Conservation (phyloP, 2,888 invertebrate species). For the Cephus spinipes region DNA sequence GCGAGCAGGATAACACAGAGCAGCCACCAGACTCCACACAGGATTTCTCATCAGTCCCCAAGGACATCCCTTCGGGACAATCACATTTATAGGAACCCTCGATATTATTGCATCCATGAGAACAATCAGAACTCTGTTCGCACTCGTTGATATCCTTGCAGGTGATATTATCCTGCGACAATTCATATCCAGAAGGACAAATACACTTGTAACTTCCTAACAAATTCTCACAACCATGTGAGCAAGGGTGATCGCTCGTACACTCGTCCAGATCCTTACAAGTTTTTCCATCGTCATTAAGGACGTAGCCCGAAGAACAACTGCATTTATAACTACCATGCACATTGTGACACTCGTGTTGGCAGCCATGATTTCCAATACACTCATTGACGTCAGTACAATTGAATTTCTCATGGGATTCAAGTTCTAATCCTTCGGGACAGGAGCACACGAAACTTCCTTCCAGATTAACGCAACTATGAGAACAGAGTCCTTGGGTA, state of each 20-base stretch:
- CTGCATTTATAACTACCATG: conserved; percentile 70
- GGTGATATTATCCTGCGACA: conserved; percentile 32
- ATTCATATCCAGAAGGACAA: conserved; percentile 64
- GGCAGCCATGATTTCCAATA: conserved; percentile 54
- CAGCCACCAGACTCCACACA: conserved; percentile 39
- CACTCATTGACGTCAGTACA: conserved; percentile 46
- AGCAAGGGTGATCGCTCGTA: conserved; percentile 31
- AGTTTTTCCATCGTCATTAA: conserved; percentile 65
- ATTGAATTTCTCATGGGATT: conserved; percentile 33
- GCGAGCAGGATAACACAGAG: conserved; percentile 65
- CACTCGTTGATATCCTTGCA: conserved; percentile 63
- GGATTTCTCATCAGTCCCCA: conserved; percentile 42
- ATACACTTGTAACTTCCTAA: conserved; percentile 67
- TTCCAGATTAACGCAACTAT: conserved; percentile 69
- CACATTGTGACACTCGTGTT: conserved; percentile 67
- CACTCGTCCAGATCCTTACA: conserved; percentile 65
- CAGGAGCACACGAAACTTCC: conserved; percentile 70
- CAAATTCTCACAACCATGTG: conserved; percentile 54
- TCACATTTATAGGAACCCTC: conserved; percentile 51
- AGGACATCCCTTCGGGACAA: conserved; percentile 61
- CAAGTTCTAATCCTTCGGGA: conserved; percentile 61
- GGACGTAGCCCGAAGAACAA: conserved; percentile 66
- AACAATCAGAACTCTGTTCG: conserved; percentile 67
- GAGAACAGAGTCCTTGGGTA: conserved; percentile 69
- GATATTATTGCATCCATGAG: conserved; percentile 63